Evolutionary conservation across 2,888 invertebrate genomes (phyloP).

Genomic region (Perithous albicinctus): DNA sequence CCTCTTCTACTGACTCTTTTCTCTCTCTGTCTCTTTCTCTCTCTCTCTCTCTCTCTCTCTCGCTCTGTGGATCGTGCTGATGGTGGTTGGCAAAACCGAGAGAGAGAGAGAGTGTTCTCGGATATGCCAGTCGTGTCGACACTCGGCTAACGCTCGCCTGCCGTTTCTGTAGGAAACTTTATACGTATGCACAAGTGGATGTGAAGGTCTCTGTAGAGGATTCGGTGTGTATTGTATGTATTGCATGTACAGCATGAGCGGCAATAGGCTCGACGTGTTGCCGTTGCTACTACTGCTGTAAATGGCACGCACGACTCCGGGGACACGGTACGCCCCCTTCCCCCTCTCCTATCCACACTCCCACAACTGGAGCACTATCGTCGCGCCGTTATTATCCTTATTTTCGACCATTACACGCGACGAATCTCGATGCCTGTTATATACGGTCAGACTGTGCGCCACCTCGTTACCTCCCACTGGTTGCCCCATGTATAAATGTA

Average conservation of each 20-base stretch:
- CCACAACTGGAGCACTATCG: background rate
- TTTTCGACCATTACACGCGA: conserved; percentile 73
- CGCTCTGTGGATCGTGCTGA: background rate
- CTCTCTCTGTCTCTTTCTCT: no score
- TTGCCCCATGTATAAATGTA: background rate
- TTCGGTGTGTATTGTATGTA: background rate
- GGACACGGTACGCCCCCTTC: background rate
- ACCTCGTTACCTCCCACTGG: conserved; percentile 19
- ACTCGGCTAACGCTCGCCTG: conserved; percentile 11
- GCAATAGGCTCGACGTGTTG: background rate
- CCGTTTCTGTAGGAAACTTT: background rate
- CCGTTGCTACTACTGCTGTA: conserved; percentile 10
- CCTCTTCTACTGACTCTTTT: background rate
- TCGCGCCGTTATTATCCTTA: conserved; percentile 75
- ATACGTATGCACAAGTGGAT: background rate
- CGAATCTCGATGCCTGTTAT: conserved; percentile 68
- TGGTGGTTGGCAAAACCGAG: background rate
- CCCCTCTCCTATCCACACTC: background rate
- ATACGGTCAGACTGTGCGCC: conserved; percentile 71
- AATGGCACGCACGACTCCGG: conserved; percentile 40
- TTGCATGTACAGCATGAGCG: background rate
- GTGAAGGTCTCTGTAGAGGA: conserved; percentile 1
- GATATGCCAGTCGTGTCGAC: conserved; percentile 19
- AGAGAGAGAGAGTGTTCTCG: no score
- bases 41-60: no score